A percentile compares a stretch with the other conserved stretches of the same genome.
These are phyloP conservation scores for Euwallacea fornicatus DNA, from an alignment of 1,140 invertebrate genomes.

Conservation along the genomic window DNA sequence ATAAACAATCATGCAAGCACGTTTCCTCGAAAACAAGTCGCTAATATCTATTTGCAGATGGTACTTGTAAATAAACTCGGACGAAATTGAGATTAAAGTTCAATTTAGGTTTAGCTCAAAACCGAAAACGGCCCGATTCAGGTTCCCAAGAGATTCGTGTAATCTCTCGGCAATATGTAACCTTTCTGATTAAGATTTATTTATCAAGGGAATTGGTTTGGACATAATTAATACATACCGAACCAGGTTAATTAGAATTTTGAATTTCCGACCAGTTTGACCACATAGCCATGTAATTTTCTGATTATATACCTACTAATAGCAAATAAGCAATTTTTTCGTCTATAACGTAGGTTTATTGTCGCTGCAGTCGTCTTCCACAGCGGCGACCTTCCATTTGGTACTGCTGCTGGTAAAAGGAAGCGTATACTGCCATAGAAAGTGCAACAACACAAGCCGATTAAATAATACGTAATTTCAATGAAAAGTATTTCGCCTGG, in stretches of 20 bases:
- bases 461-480: slow-evolving; percentile 9
- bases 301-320: no score
- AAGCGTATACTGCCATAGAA: slow-evolving; percentile 1
- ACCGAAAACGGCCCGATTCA: no score
- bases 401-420: neutral
- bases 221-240: slow-evolving; percentile 5
- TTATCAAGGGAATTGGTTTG: slow-evolving; percentile 3
- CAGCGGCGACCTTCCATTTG: neutral
- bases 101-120: no score
- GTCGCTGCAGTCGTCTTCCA: neutral
- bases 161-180: slow-evolving; percentile 4
- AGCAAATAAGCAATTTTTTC: neutral
- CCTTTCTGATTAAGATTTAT: slow-evolving; percentile 19
- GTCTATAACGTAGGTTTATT: no score
- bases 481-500: slow-evolving; percentile 15
- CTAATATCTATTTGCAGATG: no score
- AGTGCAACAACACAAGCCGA: neutral
- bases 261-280: slow-evolving; percentile 21
- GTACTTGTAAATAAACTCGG: no score
- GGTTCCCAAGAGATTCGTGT: neutral
- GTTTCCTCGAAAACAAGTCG: neutral
- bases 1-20: neutral
- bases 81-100: no score
- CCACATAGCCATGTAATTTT: neutral
- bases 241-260: slow-evolving; percentile 23